phyloP scores from a whole-genome alignment of 2,888 invertebrate species.

The Caenorhabditis panamensis region DNA sequence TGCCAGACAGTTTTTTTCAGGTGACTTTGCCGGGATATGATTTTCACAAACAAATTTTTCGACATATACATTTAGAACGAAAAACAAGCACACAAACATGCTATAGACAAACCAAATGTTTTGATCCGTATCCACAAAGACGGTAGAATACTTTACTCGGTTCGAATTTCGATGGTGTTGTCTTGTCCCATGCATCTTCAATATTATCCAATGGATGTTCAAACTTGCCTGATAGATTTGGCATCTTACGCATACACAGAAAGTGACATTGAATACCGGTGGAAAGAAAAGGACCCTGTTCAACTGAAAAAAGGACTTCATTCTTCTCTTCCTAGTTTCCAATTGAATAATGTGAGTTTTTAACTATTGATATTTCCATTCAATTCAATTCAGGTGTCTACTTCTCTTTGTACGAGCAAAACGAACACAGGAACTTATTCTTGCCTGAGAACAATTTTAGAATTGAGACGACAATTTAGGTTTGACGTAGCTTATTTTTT shows the following conservation, averaged over 20 bases:
- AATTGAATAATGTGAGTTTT: constrained; percentile 75
- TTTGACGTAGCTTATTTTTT: background rate
- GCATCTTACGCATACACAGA: constrained; percentile 99
- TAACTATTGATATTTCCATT: background rate
- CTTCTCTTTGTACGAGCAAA: constrained; percentile 96
- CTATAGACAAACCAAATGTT: constrained; percentile 85
- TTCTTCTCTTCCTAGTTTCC: constrained; percentile 88
- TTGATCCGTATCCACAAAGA: constrained; percentile 94
- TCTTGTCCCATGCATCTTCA: constrained; percentile 95
- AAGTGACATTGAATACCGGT: constrained; percentile 91
- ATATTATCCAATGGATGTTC: constrained; percentile 89
- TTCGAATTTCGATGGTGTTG: constrained; percentile 92
- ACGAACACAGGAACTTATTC: constrained; percentile 97
- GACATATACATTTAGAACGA: constrained; percentile 87
- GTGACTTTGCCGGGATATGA: constrained; percentile 38
- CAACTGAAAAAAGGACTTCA: constrained; percentile 88
- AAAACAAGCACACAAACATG: constrained; percentile 90
- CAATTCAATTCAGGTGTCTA: constrained; percentile 86
- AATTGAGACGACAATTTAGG: constrained; percentile 97
- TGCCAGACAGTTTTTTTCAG: constrained; percentile 93
- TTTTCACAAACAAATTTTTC: no score
- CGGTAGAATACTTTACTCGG: constrained; percentile 78
- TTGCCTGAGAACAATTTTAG: constrained; percentile 95
- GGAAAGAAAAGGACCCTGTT: constrained; percentile 94
- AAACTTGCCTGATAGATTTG: constrained; percentile 94